Conservation (phyloP, 2,888 invertebrate species). For the Agriotes lineatus region DNA sequence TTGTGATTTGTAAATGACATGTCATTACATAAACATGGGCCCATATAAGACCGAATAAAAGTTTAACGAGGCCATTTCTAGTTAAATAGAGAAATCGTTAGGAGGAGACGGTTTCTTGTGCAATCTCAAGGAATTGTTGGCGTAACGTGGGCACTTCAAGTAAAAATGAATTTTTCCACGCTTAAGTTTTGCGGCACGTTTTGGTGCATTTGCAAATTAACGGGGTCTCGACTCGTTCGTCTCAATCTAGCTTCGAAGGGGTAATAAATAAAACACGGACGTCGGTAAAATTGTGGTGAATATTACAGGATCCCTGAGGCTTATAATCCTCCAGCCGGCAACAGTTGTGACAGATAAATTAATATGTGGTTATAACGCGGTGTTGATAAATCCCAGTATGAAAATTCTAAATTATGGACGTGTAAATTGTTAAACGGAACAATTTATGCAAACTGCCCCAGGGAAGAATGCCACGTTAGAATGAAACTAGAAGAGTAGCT, state of each 20-base stretch:
- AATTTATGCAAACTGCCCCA: background rate
- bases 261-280: slow-evolving; percentile 9
- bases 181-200: too few species aligned
- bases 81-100: background rate
- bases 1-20: slow-evolving; percentile 42
- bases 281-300: slow-evolving; percentile 14
- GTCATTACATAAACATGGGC: slow-evolving; percentile 43
- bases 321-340: slow-evolving; percentile 18
- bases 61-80: background rate
- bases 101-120: background rate
- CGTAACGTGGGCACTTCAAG: background rate
- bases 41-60: slow-evolving; percentile 31
- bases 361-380: slow-evolving; percentile 24
- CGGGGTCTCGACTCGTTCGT: background rate
- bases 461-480: too few species aligned
- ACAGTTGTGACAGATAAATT: slow-evolving; percentile 32
- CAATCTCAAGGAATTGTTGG: background rate
- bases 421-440: slow-evolving; percentile 20
- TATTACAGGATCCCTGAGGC: slow-evolving; percentile 20
- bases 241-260: background rate
- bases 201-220: background rate
- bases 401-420: slow-evolving; percentile 28
- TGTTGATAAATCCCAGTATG: slow-evolving; percentile 25
- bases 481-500: too few species aligned
- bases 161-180: too few species aligned